Percentiles rank a stretch among this genome's conserved stretches.
phyloP scores from a whole-genome alignment of 1,140 invertebrate genomes.

The Drosophila tropicalis region DNA sequence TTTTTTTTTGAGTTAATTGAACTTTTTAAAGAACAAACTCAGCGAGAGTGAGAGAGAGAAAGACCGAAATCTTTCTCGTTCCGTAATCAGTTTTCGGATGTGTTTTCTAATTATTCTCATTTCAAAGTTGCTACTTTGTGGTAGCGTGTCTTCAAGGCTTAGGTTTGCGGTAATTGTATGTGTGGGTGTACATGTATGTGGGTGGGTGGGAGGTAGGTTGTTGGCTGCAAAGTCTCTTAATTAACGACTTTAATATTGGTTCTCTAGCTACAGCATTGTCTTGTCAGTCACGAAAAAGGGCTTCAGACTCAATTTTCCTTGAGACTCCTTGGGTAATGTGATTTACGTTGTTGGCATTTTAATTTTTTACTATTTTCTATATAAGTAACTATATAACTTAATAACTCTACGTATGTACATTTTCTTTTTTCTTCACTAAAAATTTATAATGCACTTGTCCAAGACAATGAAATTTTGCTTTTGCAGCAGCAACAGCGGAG shows the following conservation, averaged over 20 bases:
- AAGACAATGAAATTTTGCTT: constrained; percentile 33
- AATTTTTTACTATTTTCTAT: constrained; percentile 4
- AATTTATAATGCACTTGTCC: constrained; percentile 22
- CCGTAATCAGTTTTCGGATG: constrained; percentile 10
- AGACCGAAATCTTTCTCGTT: neutral
- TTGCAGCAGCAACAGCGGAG: neutral
- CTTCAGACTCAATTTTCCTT: constrained; percentile 61
- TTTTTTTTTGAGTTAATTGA: neutral
- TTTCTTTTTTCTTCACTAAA: neutral
- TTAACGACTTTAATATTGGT: constrained; percentile 60
- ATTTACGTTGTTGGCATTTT: constrained; percentile 33
- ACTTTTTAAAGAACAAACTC: neutral
- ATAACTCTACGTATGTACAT: neutral
- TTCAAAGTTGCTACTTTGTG: constrained; percentile 15
- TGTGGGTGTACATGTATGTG: constrained; percentile 21
- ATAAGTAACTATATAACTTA: constrained; percentile 5
- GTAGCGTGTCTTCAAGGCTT: constrained; percentile 29
- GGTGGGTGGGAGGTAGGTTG: constrained; percentile 10
- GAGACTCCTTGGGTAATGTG: constrained; percentile 4
- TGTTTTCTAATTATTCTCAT: constrained; percentile 20
- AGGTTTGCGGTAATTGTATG: constrained; percentile 40
- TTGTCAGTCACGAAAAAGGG: constrained; percentile 50
- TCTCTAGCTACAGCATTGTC: constrained; percentile 36
- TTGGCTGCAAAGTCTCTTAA: constrained; percentile 50
- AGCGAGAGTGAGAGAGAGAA: neutral